Evolutionary conservation across 2,888 invertebrate genomes (phyloP).

Genomic region (Drosophila leonis): DNA sequence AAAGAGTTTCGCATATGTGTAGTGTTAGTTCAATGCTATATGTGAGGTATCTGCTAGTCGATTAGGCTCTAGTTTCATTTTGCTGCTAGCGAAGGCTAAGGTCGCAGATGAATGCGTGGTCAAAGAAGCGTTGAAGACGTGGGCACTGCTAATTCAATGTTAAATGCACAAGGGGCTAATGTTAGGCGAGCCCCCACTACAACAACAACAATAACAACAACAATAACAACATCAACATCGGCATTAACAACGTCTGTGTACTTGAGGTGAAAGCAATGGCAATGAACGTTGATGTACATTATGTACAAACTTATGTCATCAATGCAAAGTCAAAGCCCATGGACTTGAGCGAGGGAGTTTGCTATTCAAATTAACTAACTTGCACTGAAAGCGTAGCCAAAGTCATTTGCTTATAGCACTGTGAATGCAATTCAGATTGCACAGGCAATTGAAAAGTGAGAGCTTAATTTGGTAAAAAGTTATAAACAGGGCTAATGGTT

Average conservation of each 20-base stretch:
- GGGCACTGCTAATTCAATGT: conserved; percentile 73
- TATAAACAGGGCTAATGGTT: not conserved
- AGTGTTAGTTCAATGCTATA: not conserved
- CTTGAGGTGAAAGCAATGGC: conserved; percentile 62
- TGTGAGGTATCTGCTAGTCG: conserved; percentile 1
- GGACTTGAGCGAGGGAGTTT: conserved; percentile 11
- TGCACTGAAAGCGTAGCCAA: conserved; percentile 4
- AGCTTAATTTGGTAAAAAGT: not conserved
- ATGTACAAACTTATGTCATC: conserved; percentile 47
- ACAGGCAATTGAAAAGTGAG: not conserved
- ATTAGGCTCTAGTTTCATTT: not conserved
- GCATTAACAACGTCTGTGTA: conserved; percentile 14
- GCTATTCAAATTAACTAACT: conserved; percentile 21
- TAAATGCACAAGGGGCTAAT: conserved; percentile 59
- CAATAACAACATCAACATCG: not conserved
- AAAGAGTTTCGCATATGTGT: not conserved
- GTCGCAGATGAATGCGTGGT: conserved; percentile 44
- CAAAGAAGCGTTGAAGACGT: conserved; percentile 34
- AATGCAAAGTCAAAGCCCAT: conserved; percentile 16
- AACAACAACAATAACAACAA: not conserved
- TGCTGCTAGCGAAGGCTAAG: conserved; percentile 70
- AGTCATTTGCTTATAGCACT: conserved; percentile 1
- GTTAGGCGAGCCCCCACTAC: conserved; percentile 48
- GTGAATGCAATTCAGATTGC: not conserved
- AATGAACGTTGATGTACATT: conserved; percentile 51